phyloP scores from a whole-genome alignment of 2,113 vertebrate species.

The Serinus canaria region DNA sequence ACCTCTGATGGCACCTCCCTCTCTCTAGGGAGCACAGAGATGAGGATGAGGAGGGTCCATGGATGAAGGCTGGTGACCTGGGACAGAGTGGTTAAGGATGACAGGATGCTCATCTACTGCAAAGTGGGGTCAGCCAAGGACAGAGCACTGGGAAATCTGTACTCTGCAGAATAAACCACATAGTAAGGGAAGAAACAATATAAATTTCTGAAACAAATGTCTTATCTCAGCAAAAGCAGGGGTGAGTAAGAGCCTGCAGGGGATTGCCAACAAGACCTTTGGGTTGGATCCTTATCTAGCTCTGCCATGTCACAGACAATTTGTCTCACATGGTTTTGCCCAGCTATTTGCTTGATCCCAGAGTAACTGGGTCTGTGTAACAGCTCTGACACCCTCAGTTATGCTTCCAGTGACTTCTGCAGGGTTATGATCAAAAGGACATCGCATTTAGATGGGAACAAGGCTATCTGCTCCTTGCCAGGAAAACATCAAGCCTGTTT shows the following conservation, averaged over 20 bases:
- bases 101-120: neutral
- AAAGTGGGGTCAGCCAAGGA: neutral
- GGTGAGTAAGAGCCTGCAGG: conserved; percentile 34
- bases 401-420: neutral
- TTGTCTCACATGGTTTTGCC: neutral
- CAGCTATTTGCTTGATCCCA: neutral
- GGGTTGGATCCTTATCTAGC: conserved; percentile 4
- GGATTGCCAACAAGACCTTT: conserved; percentile 9
- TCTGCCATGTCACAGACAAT: neutral
- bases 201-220: conserved; percentile 24
- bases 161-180: neutral
- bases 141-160: neutral
- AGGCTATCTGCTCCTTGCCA: neutral
- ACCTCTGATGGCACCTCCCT: neutral
- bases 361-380: conserved; percentile 3
- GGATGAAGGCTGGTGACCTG: neutral
- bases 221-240: conserved; percentile 30
- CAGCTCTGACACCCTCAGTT: neutral
- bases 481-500: neutral
- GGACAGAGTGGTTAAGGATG: neutral
- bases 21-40: neutral
- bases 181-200: conserved; percentile 14
- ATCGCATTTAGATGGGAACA: neutral
- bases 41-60: neutral
- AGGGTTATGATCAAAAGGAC: neutral